Evolutionary conservation across 2,113 vertebrate species (phyloP).

Genomic region (Mastomys coucha): DNA sequence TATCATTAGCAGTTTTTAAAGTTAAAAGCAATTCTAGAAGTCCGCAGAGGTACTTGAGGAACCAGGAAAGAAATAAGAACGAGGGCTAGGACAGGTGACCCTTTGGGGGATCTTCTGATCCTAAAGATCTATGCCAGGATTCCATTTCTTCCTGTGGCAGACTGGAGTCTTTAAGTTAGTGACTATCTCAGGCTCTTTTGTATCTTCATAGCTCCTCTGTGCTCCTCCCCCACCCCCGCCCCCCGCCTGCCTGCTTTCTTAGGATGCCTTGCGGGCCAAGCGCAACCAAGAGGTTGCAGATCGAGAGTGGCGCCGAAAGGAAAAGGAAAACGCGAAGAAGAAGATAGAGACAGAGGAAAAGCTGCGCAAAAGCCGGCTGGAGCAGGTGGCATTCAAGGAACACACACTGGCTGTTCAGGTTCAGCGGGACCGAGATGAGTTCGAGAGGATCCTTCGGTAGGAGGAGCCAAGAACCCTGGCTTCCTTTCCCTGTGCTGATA

Average conservation of each 20-base stretch:
- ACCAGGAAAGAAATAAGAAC: background rate
- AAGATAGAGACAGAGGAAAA: constrained; percentile 82
- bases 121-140: background rate
- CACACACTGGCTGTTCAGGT: constrained; percentile 88
- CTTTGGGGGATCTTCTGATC: background rate
- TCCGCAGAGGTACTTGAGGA: background rate
- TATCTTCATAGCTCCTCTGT: background rate
- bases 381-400: constrained; percentile 91
- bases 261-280: constrained; percentile 92
- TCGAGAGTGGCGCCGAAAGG: constrained; percentile 92
- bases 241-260: background rate
- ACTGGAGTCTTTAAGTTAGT: background rate
- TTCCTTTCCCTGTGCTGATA: background rate
- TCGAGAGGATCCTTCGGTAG: constrained; percentile 92
- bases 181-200: background rate
- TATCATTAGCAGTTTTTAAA: constrained; percentile 62
- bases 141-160: background rate
- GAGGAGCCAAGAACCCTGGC: background rate
- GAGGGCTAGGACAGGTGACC: background rate
- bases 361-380: constrained; percentile 85
- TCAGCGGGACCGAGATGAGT: constrained; percentile 89
- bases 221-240: fast-evolving
- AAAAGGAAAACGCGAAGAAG: constrained; percentile 85
- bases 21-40: constrained; percentile 41
- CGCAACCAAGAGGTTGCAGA: constrained; percentile 91